phyloP scores from a whole-genome alignment of 2,797 vertebrate species.

The Lagocephalus sceleratus region DNA sequence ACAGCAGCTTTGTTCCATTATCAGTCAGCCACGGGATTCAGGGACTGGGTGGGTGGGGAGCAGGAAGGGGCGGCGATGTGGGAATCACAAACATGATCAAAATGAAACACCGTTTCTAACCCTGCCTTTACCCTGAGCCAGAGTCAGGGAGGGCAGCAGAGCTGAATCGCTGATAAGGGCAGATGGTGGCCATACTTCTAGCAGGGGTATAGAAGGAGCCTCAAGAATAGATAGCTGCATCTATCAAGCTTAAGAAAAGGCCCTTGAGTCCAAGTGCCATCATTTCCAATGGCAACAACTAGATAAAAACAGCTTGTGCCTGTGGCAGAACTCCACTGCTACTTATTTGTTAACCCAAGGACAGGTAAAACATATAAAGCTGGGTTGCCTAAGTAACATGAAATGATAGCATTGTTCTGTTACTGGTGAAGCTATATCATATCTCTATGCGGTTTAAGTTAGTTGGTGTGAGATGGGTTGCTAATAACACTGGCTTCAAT shows the following conservation, averaged over 20 bases:
- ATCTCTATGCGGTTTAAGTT: slow-evolving; percentile 7
- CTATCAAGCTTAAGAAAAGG: slow-evolving; percentile 57
- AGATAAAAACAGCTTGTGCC: slow-evolving; percentile 61
- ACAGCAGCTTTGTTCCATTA: slow-evolving; percentile 68
- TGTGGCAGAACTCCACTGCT: slow-evolving; percentile 35
- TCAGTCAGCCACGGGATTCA: slow-evolving; percentile 58
- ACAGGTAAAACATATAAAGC: slow-evolving; percentile 38
- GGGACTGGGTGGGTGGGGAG: slow-evolving; percentile 30
- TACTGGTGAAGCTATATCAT: slow-evolving; percentile 5
- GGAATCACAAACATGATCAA: slow-evolving; percentile 55
- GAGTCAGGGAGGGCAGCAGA: slow-evolving; percentile 30
- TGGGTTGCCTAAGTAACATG: slow-evolving; percentile 33
- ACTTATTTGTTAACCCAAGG: slow-evolving; percentile 60
- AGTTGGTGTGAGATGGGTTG: not conserved
- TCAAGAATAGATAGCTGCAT: slow-evolving; percentile 52
- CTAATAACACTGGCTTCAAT: too few species aligned
- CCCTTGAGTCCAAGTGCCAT: slow-evolving; percentile 56
- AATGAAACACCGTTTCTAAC: slow-evolving; percentile 22
- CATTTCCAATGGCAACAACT: slow-evolving; percentile 63
- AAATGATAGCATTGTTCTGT: slow-evolving; percentile 14
- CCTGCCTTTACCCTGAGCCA: slow-evolving; percentile 37
- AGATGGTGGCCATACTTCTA: slow-evolving; percentile 53
- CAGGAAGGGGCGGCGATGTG: slow-evolving; percentile 31
- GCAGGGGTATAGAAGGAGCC: slow-evolving; percentile 49
- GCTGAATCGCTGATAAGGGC: slow-evolving; percentile 52